Conservation (phyloP, 2,888 invertebrate species). For the Agrochola lota region DNA sequence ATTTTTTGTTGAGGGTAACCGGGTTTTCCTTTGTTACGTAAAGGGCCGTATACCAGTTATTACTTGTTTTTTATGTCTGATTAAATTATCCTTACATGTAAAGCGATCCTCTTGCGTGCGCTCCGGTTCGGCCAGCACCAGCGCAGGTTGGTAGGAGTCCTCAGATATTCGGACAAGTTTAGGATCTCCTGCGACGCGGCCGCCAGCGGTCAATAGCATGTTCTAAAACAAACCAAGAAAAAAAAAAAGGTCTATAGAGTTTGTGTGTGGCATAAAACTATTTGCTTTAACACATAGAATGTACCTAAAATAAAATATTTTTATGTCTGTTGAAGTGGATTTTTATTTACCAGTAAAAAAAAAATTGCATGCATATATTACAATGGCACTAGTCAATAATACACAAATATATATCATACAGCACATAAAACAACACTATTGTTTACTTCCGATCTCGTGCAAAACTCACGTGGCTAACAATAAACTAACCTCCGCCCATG, state of each 20-base stretch:
- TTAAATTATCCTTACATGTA: constrained; percentile 76
- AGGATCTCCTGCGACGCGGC: constrained; percentile 74
- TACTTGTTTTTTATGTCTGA: background rate
- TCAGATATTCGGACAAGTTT: constrained; percentile 68
- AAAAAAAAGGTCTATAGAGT: background rate
- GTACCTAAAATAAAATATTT: constrained; percentile 1
- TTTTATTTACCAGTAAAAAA: constrained; percentile 6
- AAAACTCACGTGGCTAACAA: constrained; percentile 22
- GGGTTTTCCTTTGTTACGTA: background rate
- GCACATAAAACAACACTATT: background rate
- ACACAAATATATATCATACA: background rate
- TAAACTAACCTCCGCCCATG: background rate
- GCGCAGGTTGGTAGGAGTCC: constrained; percentile 70
- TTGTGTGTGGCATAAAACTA: background rate
- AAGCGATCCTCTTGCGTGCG: constrained; percentile 84
- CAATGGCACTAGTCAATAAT: constrained; percentile 9
- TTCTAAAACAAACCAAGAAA: constrained; percentile 69
- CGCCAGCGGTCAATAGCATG: constrained; percentile 82
- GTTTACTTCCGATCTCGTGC: constrained; percentile 3
- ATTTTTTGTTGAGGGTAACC: too few species aligned
- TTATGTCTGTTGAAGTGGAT: background rate
- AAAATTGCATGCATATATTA: background rate
- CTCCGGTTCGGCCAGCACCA: constrained; percentile 85
- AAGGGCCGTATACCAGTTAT: background rate
- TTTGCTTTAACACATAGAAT: background rate